Evolutionary conservation across 2,888 invertebrate species (phyloP).

Genomic region (Pherbina coryleti): DNA sequence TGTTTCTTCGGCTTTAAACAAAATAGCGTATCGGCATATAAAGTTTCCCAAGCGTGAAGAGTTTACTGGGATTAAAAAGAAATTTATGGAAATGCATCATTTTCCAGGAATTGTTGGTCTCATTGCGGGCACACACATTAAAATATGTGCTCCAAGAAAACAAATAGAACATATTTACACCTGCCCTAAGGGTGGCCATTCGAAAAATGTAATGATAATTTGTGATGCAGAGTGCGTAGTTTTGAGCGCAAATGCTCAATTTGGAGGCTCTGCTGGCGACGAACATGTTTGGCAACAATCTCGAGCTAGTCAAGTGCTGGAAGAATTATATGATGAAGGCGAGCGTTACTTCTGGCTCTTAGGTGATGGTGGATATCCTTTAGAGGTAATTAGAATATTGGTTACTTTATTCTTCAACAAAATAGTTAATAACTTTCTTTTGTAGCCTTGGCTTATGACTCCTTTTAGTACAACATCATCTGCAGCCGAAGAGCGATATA

Average conservation of each 20-base stretch:
- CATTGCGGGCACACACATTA: constrained; percentile 32
- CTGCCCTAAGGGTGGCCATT: constrained; percentile 35
- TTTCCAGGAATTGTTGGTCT: constrained; percentile 39
- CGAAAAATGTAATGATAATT: constrained; percentile 39
- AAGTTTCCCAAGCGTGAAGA: constrained; percentile 40
- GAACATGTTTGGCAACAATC: constrained; percentile 31
- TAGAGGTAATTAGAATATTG: constrained; percentile 15
- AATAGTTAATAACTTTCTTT: not conserved
- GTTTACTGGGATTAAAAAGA: constrained; percentile 30
- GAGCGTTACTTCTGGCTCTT: constrained; percentile 37
- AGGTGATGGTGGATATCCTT: constrained; percentile 41
- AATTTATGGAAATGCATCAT: constrained; percentile 36
- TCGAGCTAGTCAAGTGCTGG: not conserved
- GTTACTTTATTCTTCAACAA: not conserved
- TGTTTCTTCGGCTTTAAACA: constrained; percentile 38
- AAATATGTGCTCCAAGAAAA: constrained; percentile 27
- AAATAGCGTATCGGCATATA: constrained; percentile 33
- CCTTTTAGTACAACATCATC: not conserved
- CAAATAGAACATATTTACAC: constrained; percentile 34
- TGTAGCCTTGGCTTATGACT: constrained; percentile 18
- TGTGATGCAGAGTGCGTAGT: constrained; percentile 37
- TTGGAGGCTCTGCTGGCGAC: constrained; percentile 29
- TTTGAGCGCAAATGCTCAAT: constrained; percentile 11
- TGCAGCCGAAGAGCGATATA: constrained; percentile 29
- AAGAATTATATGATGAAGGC: constrained; percentile 10